A percentile compares a stretch with the other conserved stretches of the same genome.
Evolutionary conservation across 2,797 vertebrate genomes (phyloP).

Genomic region (Peromyscus attwateri): DNA sequence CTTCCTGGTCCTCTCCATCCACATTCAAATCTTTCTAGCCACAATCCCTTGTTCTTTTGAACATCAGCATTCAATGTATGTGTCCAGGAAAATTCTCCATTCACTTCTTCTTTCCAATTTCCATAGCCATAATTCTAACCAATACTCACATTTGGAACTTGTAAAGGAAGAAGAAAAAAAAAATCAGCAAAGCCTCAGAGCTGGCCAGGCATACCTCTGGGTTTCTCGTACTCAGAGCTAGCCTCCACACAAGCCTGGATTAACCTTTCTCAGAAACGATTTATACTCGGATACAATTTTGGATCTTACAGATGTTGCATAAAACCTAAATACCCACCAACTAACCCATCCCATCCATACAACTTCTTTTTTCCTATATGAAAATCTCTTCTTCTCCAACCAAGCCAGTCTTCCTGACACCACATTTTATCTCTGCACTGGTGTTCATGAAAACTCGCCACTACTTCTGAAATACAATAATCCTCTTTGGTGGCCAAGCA

Average conservation of each 20-base stretch:
- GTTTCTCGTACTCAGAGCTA: neutral
- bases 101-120: neutral
- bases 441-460: neutral
- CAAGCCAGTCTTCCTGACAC: neutral
- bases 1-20: neutral
- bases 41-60: neutral
- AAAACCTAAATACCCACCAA: neutral
- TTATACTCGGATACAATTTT: neutral
- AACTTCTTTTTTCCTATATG: neutral
- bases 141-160: neutral
- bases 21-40: neutral
- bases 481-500: neutral
- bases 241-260: neutral
- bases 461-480: neutral
- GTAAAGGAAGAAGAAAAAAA: neutral
- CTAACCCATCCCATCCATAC: neutral
- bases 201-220: neutral
- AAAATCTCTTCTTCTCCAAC: neutral
- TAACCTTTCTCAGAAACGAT: neutral
- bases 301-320: neutral
- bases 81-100: neutral
- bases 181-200: neutral
- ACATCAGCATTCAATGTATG: neutral
- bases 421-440: neutral
- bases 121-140: neutral